These are phyloP conservation scores for Xestia c-nigrum DNA, from an alignment of 2,888 invertebrate species.

Conservation along the genomic window DNA sequence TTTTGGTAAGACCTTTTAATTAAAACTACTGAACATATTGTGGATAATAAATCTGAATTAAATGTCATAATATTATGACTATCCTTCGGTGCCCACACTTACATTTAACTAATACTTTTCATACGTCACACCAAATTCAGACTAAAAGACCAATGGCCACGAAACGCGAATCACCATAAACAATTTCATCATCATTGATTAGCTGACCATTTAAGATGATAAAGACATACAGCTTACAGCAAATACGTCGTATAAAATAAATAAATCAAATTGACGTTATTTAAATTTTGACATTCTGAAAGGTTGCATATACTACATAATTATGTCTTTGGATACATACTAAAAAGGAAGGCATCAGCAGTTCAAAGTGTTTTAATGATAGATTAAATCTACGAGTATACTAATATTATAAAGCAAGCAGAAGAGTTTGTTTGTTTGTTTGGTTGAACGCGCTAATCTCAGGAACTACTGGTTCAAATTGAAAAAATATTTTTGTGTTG, in stretches of 20 bases:
- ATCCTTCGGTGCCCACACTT: not conserved
- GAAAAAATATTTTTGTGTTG: too few species aligned
- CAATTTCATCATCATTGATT: slow-evolving; percentile 54
- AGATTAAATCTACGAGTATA: too few species aligned
- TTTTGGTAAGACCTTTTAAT: too few species aligned
- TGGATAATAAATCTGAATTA: not conserved
- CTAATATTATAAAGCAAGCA: too few species aligned
- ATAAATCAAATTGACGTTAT: slow-evolving; percentile 61
- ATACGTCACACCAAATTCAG: not conserved
- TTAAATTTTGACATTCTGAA: slow-evolving; percentile 54
- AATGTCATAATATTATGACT: not conserved
- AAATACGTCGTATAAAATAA: slow-evolving; percentile 38
- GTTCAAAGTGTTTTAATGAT: not conserved
- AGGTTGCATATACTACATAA: slow-evolving; percentile 31
- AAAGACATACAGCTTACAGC: slow-evolving; percentile 33
- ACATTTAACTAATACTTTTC: not conserved
- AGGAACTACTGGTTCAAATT: too few species aligned
- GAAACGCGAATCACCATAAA: slow-evolving; percentile 35
- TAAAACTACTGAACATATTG: not conserved
- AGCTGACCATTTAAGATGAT: slow-evolving; percentile 39
- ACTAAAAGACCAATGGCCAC: slow-evolving; percentile 5
- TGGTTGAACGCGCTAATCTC: too few species aligned
- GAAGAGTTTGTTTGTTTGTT: too few species aligned
- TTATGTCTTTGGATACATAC: slow-evolving; percentile 16
- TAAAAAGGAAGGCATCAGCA: slow-evolving; percentile 13